Base-by-base conservation (phyloP, 2,797 vertebrate species). In the Coregonus sp. region DNA sequence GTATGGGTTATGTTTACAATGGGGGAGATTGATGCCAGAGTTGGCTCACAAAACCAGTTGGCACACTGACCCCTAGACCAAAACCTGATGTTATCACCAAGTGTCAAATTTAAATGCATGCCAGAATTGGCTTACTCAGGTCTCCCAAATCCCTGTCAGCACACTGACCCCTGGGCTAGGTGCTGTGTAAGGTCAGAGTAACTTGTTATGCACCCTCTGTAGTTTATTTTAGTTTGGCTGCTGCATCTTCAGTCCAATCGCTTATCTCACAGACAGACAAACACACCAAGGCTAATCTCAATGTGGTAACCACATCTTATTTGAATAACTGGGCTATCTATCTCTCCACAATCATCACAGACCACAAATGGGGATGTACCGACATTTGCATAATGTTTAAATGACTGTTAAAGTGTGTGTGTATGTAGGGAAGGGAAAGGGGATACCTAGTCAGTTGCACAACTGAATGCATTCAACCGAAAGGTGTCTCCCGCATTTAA, bases 271-370 rank as follows among this genome's bases (percentile, higher is more conserved):
- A 20, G 47, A 35, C 29, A 37, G 65, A 25, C 75, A 69, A 61
- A 29, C 51, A 66, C 67, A 16, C 65, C 25, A 33, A 51, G 5
- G 9, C 14, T 18, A 15, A 65, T 25, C 59, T 74, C 59, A 61
- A 40, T 29, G 4, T 47, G 15, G 33, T 47, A 65, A 37, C 35
- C 52, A 61, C 56, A 12, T 16, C 6, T 50, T 40, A 70, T 70
- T 50, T 70, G 68, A 70, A 70, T 70, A 25, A 70, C 68, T 70
- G 68, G 37, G 68, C 37, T 18, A 14, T 70, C 35, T 70, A 37
- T 47, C 14, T 59, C 40, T 37, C 37, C 15, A 18, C 68, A 47
- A 70, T 70, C 18, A n/a, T 25, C 9, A n/a, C 37, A 70, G 37
- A 20, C 68, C 68, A 40, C 68, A 70, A 37, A 70, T 20, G 20